phyloP scores from a whole-genome alignment of 2,888 invertebrate species.

The Linnaemya vulpina region DNA sequence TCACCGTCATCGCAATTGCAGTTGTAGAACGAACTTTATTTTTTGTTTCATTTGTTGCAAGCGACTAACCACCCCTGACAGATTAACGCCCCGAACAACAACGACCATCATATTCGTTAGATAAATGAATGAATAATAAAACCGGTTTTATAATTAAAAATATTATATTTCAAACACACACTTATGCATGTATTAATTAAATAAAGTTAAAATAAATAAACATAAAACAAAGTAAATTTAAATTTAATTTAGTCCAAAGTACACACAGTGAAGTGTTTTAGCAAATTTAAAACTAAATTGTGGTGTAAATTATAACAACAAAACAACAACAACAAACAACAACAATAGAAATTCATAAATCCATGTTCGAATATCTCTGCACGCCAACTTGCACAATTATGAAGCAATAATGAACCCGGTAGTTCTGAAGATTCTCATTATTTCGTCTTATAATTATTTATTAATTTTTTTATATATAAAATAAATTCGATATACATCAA shows the following conservation, averaged over 20 bases:
- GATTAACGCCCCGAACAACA: slow-evolving; percentile 27
- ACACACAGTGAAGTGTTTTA: background rate
- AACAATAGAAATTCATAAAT: background rate
- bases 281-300: slow-evolving; percentile 17
- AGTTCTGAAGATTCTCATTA: background rate
- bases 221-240: slow-evolving; percentile 12
- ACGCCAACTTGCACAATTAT: slow-evolving; percentile 12
- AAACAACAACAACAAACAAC: background rate
- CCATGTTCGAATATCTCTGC: background rate
- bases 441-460: background rate
- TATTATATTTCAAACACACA: slow-evolving; percentile 29
- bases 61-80: slow-evolving; percentile 23
- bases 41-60: background rate
- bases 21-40: background rate
- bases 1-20: slow-evolving; percentile 13
- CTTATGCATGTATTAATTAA: background rate
- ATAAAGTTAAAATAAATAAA: slow-evolving; percentile 21
- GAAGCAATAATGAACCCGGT: background rate
- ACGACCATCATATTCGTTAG: background rate
- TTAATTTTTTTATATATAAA: background rate
- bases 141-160: background rate
- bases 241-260: slow-evolving; percentile 42
- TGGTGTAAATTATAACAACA: background rate
- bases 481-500: no score
- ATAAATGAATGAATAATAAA: slow-evolving; percentile 23